phyloP scores from a whole-genome alignment of 1,140 invertebrate genomes.

The Drosophila leontia region DNA sequence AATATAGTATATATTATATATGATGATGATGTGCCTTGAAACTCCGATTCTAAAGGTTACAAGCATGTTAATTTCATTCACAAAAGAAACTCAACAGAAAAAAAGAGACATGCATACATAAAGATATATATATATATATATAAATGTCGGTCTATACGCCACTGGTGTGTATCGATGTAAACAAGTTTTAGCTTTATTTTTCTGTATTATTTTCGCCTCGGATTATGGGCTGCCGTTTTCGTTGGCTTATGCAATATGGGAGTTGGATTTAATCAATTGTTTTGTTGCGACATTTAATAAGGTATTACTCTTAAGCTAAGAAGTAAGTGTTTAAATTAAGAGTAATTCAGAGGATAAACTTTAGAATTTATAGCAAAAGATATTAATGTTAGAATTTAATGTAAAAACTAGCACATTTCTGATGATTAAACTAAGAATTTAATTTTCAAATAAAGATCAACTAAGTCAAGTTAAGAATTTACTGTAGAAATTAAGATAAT shows the following conservation, averaged over 20 bases:
- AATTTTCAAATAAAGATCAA: no score
- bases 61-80: slow-evolving; percentile 48
- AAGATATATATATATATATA: slow-evolving; percentile 12
- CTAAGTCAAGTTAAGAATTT: not conserved
- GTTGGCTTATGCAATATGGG: slow-evolving; percentile 26
- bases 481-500: not conserved
- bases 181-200: slow-evolving; percentile 31
- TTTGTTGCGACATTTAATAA: not conserved
- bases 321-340: not conserved
- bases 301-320: not conserved
- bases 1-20: not conserved
- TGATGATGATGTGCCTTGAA: slow-evolving; percentile 50
- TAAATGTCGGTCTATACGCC: slow-evolving; percentile 20
- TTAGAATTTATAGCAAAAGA: no score
- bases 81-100: slow-evolving; percentile 29
- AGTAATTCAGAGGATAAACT: not conserved
- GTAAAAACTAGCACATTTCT: no score
- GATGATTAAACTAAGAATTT: no score
- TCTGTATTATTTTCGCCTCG: slow-evolving; percentile 9
- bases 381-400: no score
- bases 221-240: slow-evolving; percentile 18
- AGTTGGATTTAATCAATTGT: slow-evolving; percentile 22
- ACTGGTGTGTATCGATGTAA: slow-evolving; percentile 32
- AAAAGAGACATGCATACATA: slow-evolving; percentile 17
- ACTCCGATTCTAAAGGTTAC: slow-evolving; percentile 69